Base-by-base conservation (phyloP, 1,140 invertebrate species). In the Drusus annulatus region DNA sequence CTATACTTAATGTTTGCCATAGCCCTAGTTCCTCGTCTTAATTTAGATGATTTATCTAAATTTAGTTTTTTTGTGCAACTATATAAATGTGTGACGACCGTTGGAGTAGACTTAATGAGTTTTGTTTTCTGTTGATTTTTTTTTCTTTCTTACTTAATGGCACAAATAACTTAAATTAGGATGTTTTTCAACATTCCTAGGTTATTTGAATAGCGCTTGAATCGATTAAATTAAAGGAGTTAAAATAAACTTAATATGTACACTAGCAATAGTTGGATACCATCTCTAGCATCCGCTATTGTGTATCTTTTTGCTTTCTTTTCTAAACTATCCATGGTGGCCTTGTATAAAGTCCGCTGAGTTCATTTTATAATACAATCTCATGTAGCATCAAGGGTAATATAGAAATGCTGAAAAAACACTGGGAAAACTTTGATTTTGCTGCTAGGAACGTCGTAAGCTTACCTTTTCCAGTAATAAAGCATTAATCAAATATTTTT, bases 1-100 rank as follows among this genome's bases (percentile, higher is more conserved):
- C 45, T 71, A 71, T 71, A 71, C n/a, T 71, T 51, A 71, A 51
- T 71, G 31, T 51, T 65, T 28, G 45, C 68, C 68, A 71, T 71
- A 71, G 17, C 19, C n/a, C 10, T 52, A 71, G 68, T 71, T 71
- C 36, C 68, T 71, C n/a, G 7, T 71, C n/a, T 65, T 16, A 10
- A 17, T 63, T 63, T 63, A 63, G 60, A 63, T 13, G 17, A 63
- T 63, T 23, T 23, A 25, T 63, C 17, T 21, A 63, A 63, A 63
- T 68, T 68, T 68, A 0, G 31, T 68, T 36, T 68, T 63, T 63
- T 63, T 71, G 68, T 51, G 68, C 17, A 65, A 45, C 45, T 50
- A 71, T 8, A 23, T 36, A 15, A 68, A n/a, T 16, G 28, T 68
- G 16, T 28, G n/a, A 65, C 3, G 19, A 65, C n/a, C n/a, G 31